phyloP scores from a whole-genome alignment of 2,113 vertebrate genomes.

The Plectropomus leopardus region DNA sequence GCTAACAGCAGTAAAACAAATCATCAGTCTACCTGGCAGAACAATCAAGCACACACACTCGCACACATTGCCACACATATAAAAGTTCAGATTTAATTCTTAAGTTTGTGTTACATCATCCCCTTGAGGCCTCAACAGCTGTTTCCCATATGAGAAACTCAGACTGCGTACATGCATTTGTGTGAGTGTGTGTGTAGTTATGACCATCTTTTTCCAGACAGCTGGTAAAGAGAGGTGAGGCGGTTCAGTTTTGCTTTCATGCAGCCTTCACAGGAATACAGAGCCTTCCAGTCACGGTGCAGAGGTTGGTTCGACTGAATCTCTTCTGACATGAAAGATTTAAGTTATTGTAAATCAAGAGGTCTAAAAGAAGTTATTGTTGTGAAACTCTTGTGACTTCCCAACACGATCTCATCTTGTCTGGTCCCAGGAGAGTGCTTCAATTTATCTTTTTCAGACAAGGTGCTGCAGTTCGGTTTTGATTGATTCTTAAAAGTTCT shows the following conservation, averaged over 20 bases:
- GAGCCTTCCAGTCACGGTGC: background rate
- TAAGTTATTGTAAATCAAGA: background rate
- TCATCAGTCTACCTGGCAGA: conserved; percentile 32
- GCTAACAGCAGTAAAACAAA: conserved; percentile 3
- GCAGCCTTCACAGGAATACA: background rate
- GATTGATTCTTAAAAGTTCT: too few species aligned
- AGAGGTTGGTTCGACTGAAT: background rate
- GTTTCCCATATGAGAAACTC: conserved; percentile 48
- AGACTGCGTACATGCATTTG: background rate
- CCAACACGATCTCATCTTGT: too few species aligned
- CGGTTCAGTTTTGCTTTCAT: background rate
- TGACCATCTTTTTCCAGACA: conserved; percentile 43
- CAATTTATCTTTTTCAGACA: too few species aligned
- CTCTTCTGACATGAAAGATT: background rate
- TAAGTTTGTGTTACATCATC: conserved; percentile 28
- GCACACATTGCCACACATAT: background rate
- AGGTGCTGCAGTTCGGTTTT: too few species aligned
- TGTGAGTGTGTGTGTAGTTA: background rate
- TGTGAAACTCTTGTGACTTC: background rate
- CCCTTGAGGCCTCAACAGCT: conserved; percentile 41
- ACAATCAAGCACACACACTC: background rate
- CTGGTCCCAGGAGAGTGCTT: too few species aligned
- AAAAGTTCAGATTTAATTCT: conserved; percentile 22
- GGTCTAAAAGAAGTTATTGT: background rate
- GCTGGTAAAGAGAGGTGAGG: conserved; percentile 24